Percentiles rank a stretch among this genome's conserved stretches.
Evolutionary conservation across 2,797 vertebrate genomes (phyloP).

Genomic region (Natrix natrix): DNA sequence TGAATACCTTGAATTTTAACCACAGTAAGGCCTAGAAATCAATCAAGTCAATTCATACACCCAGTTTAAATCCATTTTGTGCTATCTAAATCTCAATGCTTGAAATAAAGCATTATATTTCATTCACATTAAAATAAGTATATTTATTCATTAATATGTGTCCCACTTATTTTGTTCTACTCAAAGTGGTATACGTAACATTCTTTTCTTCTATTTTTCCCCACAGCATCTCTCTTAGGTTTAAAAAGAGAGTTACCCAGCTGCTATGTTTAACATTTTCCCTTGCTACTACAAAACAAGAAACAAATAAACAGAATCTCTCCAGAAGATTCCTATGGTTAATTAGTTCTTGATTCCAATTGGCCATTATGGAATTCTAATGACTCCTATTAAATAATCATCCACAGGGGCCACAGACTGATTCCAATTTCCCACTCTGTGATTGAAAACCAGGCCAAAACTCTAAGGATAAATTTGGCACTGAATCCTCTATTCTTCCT

Average conservation of each 20-base stretch:
- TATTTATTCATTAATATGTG: neutral
- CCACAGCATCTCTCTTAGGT: neutral
- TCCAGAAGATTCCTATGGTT: neutral
- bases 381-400: neutral
- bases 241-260: neutral
- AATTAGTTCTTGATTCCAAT: neutral
- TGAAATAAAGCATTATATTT: neutral
- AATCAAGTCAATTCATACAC: neutral
- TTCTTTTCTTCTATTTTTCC: neutral
- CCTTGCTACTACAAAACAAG: neutral
- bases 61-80: neutral
- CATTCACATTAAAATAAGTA: neutral
- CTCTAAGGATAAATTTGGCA: neutral
- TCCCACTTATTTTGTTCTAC: neutral
- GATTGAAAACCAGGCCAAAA: neutral
- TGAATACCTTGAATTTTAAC: neutral
- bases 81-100: neutral
- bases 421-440: neutral
- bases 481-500: neutral
- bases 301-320: neutral
- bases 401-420: neutral
- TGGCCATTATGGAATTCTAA: neutral
- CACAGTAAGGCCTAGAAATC: neutral
- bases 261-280: neutral
- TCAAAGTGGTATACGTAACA: neutral